phyloP scores from a whole-genome alignment of 2,888 invertebrate species.

The Caenorhabditis sp. region DNA sequence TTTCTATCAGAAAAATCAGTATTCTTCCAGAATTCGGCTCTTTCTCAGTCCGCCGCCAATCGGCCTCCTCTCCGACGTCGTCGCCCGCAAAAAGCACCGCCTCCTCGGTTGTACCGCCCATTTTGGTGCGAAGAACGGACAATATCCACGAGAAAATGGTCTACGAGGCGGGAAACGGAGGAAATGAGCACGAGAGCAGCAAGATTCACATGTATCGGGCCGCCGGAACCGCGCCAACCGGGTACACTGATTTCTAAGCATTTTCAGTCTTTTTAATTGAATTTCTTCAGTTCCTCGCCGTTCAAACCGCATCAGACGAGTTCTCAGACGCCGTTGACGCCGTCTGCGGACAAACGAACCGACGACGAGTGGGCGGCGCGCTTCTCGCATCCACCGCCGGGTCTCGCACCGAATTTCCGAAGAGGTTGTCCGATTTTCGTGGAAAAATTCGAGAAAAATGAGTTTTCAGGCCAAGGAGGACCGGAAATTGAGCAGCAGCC shows the following conservation, averaged over 20 bases:
- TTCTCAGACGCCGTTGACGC: constrained; percentile 18
- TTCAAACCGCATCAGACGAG: constrained; percentile 9
- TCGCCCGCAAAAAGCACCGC: neutral
- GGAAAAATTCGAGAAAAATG: no score
- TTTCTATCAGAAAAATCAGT: neutral
- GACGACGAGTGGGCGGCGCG: neutral
- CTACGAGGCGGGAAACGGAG: neutral
- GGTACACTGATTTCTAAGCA: neutral
- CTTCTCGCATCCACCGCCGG: constrained; percentile 13
- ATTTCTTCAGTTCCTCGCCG: constrained; percentile 11
- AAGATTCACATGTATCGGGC: constrained; percentile 43
- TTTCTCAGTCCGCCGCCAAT: constrained; percentile 12
- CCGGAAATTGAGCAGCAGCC: no score
- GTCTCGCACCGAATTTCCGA: neutral
- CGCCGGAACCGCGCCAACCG: constrained; percentile 43
- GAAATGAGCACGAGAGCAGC: neutral
- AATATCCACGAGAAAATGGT: constrained; percentile 8
- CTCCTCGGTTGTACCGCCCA: neutral
- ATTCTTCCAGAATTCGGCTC: neutral
- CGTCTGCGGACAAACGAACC: constrained; percentile 11
- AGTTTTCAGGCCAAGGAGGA: no score
- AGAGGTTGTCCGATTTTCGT: neutral
- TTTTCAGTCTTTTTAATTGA: neutral
- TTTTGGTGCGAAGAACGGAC: no score
- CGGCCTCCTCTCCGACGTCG: constrained; percentile 21